A percentile compares a stretch with the other conserved stretches of the same genome.
Conservation (phyloP, 2,888 invertebrate genomes). For the Holacanthella duospinosa region DNA sequence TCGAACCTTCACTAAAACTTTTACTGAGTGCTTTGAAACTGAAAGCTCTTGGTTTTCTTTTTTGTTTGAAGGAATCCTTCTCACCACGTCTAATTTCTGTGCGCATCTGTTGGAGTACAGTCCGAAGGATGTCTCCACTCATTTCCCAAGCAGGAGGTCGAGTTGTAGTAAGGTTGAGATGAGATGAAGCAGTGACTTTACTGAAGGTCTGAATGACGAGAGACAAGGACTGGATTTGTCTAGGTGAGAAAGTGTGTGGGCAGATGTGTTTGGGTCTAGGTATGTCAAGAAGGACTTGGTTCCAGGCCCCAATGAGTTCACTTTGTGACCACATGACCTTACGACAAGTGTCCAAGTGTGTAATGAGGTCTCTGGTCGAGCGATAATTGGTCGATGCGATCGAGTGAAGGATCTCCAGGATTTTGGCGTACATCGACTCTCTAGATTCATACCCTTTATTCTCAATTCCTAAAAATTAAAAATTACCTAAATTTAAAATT, state of each 20-base stretch:
- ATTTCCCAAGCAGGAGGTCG: constrained; percentile 31
- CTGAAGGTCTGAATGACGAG: constrained; percentile 25
- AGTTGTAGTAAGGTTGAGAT: neutral
- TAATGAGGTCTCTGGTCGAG: constrained; percentile 19
- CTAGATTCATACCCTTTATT: neutral
- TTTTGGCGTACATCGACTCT: constrained; percentile 31
- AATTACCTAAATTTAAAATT: too few species aligned
- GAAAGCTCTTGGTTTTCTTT: constrained; percentile 11
- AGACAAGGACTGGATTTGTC: constrained; percentile 33
- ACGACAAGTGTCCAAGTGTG: constrained; percentile 21
- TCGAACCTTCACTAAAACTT: neutral
- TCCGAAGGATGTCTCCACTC: constrained; percentile 32
- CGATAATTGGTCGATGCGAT: constrained; percentile 23
- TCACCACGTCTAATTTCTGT: constrained; percentile 18
- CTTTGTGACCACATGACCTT: constrained; percentile 28
- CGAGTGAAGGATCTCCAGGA: constrained; percentile 22
- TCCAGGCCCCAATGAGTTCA: constrained; percentile 29
- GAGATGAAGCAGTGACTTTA: constrained; percentile 21
- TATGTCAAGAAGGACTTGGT: constrained; percentile 21
- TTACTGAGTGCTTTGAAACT: constrained; percentile 18
- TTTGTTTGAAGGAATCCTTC: constrained; percentile 14
- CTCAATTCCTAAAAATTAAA: neutral
- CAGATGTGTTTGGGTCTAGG: constrained; percentile 27
- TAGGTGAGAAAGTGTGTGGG: constrained; percentile 30
- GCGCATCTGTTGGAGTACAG: constrained; percentile 34